phyloP scores from a whole-genome alignment of 2,113 vertebrate species.

The Myiopsitta monachus region DNA sequence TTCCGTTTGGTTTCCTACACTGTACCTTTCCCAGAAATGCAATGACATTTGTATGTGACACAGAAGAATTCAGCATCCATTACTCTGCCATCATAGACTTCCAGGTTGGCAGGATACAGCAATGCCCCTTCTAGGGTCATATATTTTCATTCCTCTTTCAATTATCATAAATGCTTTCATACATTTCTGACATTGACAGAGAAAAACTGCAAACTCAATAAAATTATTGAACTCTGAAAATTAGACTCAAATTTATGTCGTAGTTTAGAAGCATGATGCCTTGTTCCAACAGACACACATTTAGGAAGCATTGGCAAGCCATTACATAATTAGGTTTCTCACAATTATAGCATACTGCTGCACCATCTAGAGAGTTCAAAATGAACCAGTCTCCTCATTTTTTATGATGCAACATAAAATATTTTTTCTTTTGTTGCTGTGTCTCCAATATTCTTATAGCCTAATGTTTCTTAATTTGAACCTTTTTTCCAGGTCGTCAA shows the following conservation, averaged over 20 bases:
- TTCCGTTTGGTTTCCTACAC: background rate
- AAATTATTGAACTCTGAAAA: conserved; percentile 51
- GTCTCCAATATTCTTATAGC: background rate
- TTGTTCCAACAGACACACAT: background rate
- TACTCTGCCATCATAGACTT: background rate
- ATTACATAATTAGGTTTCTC: background rate
- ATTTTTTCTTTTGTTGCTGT: background rate
- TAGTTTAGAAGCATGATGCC: conserved; percentile 13
- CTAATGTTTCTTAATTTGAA: conserved; percentile 19
- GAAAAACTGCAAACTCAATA: conserved; percentile 39
- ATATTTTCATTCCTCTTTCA: conserved; percentile 29
- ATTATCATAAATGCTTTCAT: conserved; percentile 31
- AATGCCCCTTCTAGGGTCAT: background rate
- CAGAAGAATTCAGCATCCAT: background rate
- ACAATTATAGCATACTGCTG: background rate
- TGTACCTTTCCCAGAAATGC: background rate
- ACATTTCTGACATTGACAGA: conserved; percentile 24
- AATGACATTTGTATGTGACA: background rate
- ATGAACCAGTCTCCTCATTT: background rate
- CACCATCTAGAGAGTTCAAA: background rate
- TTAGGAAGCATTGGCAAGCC: background rate
- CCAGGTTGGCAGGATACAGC: background rate
- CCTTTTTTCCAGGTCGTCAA: conserved; percentile 31
- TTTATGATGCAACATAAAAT: background rate
- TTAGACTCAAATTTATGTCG: conserved; percentile 40